Conservation (phyloP, 1,140 invertebrate species). For the Akabosia matsudoensis region DNA sequence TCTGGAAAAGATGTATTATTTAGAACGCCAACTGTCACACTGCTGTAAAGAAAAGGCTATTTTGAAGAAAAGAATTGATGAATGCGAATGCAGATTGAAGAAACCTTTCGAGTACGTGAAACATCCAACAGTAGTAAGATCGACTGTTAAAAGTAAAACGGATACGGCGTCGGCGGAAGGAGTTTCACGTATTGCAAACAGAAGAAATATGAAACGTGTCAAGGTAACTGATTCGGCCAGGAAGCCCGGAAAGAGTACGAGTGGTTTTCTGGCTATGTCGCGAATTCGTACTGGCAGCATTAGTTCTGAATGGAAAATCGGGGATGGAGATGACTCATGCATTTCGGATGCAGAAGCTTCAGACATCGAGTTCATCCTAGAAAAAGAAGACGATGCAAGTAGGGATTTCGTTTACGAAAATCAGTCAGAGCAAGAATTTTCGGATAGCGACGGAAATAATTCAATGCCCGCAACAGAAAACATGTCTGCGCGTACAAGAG, state of each 20-base stretch:
- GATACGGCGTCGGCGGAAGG: neutral
- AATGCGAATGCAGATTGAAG: constrained; percentile 40
- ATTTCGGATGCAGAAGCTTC: neutral
- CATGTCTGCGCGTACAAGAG: too few relatives aligned
- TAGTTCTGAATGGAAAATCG: too few relatives aligned
- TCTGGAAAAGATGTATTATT: constrained; percentile 37
- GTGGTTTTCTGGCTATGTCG: neutral
- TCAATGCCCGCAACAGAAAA: too few relatives aligned
- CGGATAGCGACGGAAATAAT: too few relatives aligned
- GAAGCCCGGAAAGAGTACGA: neutral
- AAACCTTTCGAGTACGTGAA: too few relatives aligned
- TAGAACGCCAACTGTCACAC: constrained; percentile 43
- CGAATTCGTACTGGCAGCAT: too few relatives aligned
- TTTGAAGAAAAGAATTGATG: constrained; percentile 36
- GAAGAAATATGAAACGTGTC: neutral
- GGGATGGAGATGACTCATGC: neutral
- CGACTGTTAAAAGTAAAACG: too few relatives aligned
- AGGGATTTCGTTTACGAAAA: too few relatives aligned
- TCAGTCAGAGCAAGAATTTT: too few relatives aligned
- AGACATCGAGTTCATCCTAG: neutral
- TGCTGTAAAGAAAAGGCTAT: constrained; percentile 45
- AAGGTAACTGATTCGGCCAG: neutral
- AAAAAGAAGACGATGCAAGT: too few relatives aligned
- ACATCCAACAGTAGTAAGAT: too few relatives aligned
- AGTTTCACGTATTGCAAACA: neutral